A percentile compares a stretch with the other conserved stretches of the same genome.
phyloP scores from a whole-genome alignment of 2,888 invertebrate species.

The Drosophila siamana region DNA sequence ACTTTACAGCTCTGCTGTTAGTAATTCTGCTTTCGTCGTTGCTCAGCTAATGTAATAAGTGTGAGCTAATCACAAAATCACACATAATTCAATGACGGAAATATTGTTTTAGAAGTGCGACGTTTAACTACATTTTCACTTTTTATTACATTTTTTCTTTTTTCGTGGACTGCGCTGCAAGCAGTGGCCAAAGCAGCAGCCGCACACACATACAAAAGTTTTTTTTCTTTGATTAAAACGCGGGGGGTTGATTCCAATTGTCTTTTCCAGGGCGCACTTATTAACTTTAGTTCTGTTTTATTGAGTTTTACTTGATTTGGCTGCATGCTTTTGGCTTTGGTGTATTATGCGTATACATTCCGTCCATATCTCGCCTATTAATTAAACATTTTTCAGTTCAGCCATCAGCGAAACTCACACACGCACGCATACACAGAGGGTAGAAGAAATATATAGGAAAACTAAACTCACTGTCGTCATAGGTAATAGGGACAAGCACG shows the following conservation, averaged over 20 bases:
- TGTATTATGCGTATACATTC: conserved; percentile 41
- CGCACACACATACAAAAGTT: conserved; percentile 66
- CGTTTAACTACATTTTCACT: conserved; percentile 58
- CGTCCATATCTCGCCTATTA: conserved; percentile 64
- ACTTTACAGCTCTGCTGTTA: conserved; percentile 66
- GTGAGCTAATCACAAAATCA: conserved; percentile 34
- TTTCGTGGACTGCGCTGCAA: conserved; percentile 59
- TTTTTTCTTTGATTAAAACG: conserved; percentile 66
- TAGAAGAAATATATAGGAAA: conserved; percentile 47
- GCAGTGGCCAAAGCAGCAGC: conserved; percentile 45
- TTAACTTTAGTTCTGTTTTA: conserved; percentile 23
- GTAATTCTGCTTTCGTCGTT: conserved; percentile 5
- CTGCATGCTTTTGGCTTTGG: conserved; percentile 29
- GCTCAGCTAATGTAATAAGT: conserved; percentile 34
- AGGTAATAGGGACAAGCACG: conserved; percentile 66
- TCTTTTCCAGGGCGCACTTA: conserved; percentile 48
- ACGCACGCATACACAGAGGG: conserved; percentile 56
- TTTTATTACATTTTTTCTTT: conserved; percentile 45
- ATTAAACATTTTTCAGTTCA: conserved; percentile 76
- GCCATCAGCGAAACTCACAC: conserved; percentile 71
- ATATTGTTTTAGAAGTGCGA: conserved; percentile 6
- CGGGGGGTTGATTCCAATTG: conserved; percentile 75
- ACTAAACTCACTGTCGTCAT: conserved; percentile 79
- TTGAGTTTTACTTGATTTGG: conserved; percentile 24
- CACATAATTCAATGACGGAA: conserved; percentile 17